Conservation (phyloP, 2,888 invertebrate genomes). For the Sarcophaga caerulescens region DNA sequence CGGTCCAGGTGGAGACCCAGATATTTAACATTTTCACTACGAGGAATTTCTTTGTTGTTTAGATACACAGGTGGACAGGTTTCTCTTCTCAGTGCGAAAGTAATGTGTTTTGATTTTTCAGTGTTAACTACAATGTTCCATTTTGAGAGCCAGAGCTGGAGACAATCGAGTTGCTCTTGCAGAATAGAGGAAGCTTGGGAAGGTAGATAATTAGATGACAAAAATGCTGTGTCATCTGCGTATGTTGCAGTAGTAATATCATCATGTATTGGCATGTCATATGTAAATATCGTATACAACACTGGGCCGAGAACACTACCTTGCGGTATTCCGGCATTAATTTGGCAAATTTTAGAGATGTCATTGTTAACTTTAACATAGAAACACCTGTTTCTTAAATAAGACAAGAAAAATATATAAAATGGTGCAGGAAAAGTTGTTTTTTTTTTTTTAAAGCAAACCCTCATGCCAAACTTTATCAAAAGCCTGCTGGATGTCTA, state of each 20-base stretch:
- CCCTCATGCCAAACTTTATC: background rate
- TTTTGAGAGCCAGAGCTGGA: background rate
- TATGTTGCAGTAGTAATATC: background rate
- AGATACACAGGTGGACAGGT: background rate
- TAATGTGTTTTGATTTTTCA: background rate
- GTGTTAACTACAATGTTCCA: constrained; percentile 6
- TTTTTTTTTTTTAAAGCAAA: background rate
- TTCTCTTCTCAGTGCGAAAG: background rate
- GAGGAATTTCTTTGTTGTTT: too few species aligned
- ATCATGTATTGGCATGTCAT: background rate
- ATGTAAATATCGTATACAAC: background rate
- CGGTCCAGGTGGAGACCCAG: background rate
- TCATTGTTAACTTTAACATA: background rate
- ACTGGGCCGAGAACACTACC: background rate
- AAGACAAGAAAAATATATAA: constrained; percentile 2
- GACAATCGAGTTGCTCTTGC: background rate
- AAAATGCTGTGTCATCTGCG: background rate
- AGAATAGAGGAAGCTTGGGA: background rate
- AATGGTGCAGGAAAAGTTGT: background rate
- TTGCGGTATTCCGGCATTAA: constrained; percentile 18
- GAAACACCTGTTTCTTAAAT: background rate
- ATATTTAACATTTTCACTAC: background rate
- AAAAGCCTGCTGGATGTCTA: too few species aligned
- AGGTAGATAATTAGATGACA: background rate
- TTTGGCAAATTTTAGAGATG: background rate